phyloP scores from a whole-genome alignment of 2,113 vertebrate genomes.

The Hepsetus odoe region DNA sequence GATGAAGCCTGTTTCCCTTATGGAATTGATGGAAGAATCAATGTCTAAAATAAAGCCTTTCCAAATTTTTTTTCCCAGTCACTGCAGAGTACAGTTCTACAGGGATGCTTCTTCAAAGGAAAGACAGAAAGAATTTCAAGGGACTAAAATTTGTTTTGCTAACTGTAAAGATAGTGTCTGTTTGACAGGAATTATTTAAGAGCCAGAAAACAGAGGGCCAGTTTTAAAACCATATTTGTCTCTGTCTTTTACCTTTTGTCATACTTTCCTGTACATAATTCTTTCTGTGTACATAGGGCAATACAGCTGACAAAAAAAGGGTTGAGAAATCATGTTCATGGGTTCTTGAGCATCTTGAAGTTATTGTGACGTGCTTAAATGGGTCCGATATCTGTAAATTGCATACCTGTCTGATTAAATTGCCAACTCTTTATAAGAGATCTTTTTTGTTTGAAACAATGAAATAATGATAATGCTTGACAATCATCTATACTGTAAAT shows the following conservation, averaged over 20 bases:
- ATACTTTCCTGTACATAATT: conserved; percentile 72
- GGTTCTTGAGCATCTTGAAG: conserved; percentile 66
- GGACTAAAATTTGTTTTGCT: conserved; percentile 64
- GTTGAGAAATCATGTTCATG: conserved; percentile 62
- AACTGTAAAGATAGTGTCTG: conserved; percentile 46
- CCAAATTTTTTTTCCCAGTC: conserved; percentile 40
- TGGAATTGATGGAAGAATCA: conserved; percentile 34
- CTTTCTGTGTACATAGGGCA: conserved; percentile 72
- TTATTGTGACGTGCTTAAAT: conserved; percentile 51
- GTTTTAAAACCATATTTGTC: conserved; percentile 67
- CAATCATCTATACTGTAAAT: conserved; percentile 56
- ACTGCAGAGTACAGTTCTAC: conserved; percentile 61
- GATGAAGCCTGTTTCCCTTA: conserved; percentile 8
- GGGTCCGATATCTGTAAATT: conserved; percentile 53
- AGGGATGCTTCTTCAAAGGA: conserved; percentile 64
- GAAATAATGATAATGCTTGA: conserved; percentile 49
- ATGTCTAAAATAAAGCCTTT: conserved; percentile 62
- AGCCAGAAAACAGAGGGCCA: conserved; percentile 56
- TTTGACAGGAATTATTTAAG: conserved; percentile 32
- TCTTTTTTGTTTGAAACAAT: conserved; percentile 48
- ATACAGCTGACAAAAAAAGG: conserved; percentile 52
- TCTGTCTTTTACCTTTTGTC: conserved; percentile 57
- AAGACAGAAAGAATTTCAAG: conserved; percentile 59
- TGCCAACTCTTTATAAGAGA: conserved; percentile 51
- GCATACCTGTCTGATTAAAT: conserved; percentile 47